Conservation (phyloP, 92 coral and sea anemone species). For the Bergia puertoricense region DNA sequence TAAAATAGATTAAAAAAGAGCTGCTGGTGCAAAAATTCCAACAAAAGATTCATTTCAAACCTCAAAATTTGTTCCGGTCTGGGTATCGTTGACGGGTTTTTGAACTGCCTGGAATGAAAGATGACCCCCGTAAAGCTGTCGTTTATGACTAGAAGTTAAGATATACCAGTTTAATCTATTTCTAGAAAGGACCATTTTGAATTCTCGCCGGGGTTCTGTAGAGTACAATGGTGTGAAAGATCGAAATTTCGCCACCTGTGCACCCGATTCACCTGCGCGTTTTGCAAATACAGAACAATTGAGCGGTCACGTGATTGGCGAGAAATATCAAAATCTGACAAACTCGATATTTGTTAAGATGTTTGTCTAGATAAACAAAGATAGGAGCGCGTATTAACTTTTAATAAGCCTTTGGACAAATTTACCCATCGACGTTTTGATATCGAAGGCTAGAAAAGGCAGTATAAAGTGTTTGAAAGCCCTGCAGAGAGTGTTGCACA, state of each 20-base stretch:
- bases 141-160: conserved; percentile 30
- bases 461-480: background rate
- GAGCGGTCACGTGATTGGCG: conserved; percentile 76
- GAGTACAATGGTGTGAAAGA: conserved; percentile 82
- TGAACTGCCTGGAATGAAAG: conserved; percentile 1
- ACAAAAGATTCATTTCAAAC: background rate
- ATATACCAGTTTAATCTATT: conserved; percentile 31
- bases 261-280: conserved; percentile 79
- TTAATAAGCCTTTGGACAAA: conserved; percentile 69
- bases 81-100: background rate
- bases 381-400: conserved; percentile 70
- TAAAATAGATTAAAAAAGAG: conserved; percentile 10
- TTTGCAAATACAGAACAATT: conserved; percentile 81
- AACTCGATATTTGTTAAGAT: conserved; percentile 82
- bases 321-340: conserved; percentile 81
- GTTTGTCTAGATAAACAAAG: conserved; percentile 74
- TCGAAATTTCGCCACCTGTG: conserved; percentile 63
- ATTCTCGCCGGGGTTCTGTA: conserved; percentile 22
- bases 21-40: conserved; percentile 5
- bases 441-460: background rate
- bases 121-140: conserved; percentile 20
- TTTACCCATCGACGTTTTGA: conserved; percentile 23
- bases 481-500: background rate
- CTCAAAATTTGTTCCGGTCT: conserved; percentile 17
- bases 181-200: conserved; percentile 50